Evolutionary conservation across 1,140 invertebrate species (phyloP).

Genomic region (Yoshiicerus persimilis): DNA sequence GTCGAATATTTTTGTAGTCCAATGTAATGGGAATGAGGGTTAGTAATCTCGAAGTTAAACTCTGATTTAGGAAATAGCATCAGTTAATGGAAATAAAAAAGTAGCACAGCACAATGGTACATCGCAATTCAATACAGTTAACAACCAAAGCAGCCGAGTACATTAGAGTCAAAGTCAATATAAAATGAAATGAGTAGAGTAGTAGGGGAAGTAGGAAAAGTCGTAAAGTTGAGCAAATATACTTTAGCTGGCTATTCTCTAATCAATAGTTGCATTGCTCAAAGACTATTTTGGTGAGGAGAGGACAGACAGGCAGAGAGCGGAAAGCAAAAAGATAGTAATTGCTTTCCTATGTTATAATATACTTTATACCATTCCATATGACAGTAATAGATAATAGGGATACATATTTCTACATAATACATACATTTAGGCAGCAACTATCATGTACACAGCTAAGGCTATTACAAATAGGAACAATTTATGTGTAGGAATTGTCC

Average conservation of each 20-base stretch:
- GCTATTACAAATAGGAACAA: neutral
- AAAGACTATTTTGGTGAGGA: neutral
- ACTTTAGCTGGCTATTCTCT: neutral
- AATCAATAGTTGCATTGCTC: constrained; percentile 12
- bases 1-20: neutral
- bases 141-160: neutral
- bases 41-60: neutral
- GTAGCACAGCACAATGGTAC: neutral
- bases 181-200: neutral
- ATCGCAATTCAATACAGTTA: neutral
- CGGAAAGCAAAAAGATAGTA: neutral
- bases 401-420: neutral
- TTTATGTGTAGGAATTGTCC: neutral
- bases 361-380: neutral
- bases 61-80: neutral
- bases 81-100: constrained; percentile 5
- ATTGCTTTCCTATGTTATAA: neutral
- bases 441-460: neutral
- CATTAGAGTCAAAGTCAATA: constrained; percentile 13
- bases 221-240: neutral
- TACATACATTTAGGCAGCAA: neutral
- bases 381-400: too few species aligned
- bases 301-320: neutral
- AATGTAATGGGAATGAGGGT: neutral
- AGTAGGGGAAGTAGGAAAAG: constrained; percentile 9